A percentile compares a stretch with the other conserved stretches of the same genome.
Conservation (phyloP, 2,113 vertebrate species). For the Thunnus maccoyii region DNA sequence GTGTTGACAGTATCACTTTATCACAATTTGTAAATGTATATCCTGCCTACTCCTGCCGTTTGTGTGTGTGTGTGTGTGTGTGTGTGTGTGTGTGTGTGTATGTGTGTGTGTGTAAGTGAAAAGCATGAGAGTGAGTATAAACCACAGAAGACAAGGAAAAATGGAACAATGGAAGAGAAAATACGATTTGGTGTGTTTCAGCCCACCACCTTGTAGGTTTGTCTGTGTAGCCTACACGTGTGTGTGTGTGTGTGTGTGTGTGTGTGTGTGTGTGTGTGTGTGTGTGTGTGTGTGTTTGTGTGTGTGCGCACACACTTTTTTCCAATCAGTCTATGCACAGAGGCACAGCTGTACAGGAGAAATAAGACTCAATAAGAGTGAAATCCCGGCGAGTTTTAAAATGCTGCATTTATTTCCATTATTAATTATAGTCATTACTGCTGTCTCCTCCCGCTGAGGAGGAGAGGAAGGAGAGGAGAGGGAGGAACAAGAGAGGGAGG, state of each 20-base stretch:
- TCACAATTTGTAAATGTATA: no score
- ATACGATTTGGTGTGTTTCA: no score
- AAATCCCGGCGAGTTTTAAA: constrained; percentile 70
- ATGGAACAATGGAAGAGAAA: no score
- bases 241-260: constrained; percentile 23
- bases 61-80: constrained; percentile 16
- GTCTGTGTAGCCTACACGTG: constrained; percentile 3
- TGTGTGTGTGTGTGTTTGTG: constrained; percentile 11
- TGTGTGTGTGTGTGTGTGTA: constrained; percentile 33
- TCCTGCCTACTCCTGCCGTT: not conserved
- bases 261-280: constrained; percentile 14
- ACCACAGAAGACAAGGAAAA: no score
- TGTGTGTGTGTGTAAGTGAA: constrained; percentile 22
- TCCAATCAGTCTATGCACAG: constrained; percentile 62
- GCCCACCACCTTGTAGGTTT: not conserved
- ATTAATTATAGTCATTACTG: constrained; percentile 86
- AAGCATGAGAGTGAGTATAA: no score
- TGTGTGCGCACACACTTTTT: not conserved
- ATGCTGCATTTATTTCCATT: constrained; percentile 83
- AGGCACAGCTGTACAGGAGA: constrained; percentile 73
- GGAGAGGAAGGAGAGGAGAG: not conserved
- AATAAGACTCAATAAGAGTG: constrained; percentile 72
- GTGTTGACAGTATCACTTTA: no score
- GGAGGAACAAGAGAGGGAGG: not conserved
- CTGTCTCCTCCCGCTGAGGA: constrained; percentile 67